Evolutionary conservation across 2,113 vertebrate genomes (phyloP).

Genomic region (Heteronetta atricapilla): DNA sequence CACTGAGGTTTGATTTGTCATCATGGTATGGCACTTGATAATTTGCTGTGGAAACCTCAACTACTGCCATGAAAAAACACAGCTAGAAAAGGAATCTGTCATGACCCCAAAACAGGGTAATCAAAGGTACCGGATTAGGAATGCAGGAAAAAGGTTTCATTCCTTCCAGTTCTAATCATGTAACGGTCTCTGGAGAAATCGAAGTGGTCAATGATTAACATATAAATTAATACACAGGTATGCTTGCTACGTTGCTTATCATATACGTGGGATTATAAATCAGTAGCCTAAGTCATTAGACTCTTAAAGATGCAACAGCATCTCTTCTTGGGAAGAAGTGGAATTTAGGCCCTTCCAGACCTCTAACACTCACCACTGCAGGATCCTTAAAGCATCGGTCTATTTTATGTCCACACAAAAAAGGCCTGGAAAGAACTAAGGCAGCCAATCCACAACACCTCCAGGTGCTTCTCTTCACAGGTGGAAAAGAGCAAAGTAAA

Average conservation of each 20-base stretch:
- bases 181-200: not conserved
- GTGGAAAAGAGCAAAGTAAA: not conserved
- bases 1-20: not conserved
- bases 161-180: not conserved
- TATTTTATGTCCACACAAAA: not conserved
- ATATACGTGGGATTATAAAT: not conserved
- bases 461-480: not conserved
- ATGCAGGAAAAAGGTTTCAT: not conserved
- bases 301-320: not conserved
- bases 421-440: not conserved
- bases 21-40: not conserved
- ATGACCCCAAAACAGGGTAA: not conserved
- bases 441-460: not conserved
- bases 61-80: not conserved
- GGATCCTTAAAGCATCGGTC: rapidly evolving
- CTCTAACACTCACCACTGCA: not conserved
- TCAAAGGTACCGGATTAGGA: not conserved
- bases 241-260: not conserved
- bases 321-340: not conserved
- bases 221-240: not conserved
- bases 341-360: not conserved
- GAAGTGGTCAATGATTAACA: not conserved
- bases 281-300: not conserved
- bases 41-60: not conserved
- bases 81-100: not conserved